Evolutionary conservation across 37 sponge, comb jelly and placozoan species (phyloP), one percentile per base, ranked within the genome.

Genomic region (Beroe forskalii): DNA sequence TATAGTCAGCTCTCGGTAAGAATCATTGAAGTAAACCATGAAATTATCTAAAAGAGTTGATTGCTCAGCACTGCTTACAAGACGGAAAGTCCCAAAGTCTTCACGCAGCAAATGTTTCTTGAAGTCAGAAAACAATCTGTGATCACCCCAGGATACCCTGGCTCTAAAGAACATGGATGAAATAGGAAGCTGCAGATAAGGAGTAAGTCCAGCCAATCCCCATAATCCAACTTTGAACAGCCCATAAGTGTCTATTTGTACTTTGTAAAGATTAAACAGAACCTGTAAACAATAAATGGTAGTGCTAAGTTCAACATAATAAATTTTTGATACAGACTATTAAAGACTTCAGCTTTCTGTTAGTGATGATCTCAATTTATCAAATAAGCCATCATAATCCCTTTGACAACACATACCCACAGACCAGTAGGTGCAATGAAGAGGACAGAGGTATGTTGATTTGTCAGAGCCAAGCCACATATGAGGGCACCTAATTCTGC

Each of bases 1-100:
- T 23, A 80, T 44, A 30, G 86, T 80, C 3, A 80, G 44, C 20
- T 80, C 86, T 1, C 3, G 28, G 20, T 25, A 23, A 3, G 86
- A 44, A 25, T 80, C 86, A 25, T 80, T 80, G 86, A 80, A 80
- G 55, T 80, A 80, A 41, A 80, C 86, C 86, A 80, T 80, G 86
- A 80, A 41, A 38, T 80, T 80, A 43, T 80, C 86, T 1, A 41
- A 42, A 9, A 80, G 86, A 23, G 86, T 80, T 4, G 86, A 80
- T 37, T 80, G 86, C 86, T 80, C 86, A 41, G 86, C 9, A 38
- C 86, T 80, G 86, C 86, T 80, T 2, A 80, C 86, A 40, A 80
- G 55, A 37, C 86, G 86, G 86, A 80, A 80, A 4, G 86, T 80
- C 25, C 86, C 86, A 24, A 80, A 80, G 30, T 80, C 86, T 42